Evolutionary conservation across 2,797 vertebrate species (phyloP), one percentile per base, ranked within the genome.

Genomic region (Sebastes diaconus): DNA sequence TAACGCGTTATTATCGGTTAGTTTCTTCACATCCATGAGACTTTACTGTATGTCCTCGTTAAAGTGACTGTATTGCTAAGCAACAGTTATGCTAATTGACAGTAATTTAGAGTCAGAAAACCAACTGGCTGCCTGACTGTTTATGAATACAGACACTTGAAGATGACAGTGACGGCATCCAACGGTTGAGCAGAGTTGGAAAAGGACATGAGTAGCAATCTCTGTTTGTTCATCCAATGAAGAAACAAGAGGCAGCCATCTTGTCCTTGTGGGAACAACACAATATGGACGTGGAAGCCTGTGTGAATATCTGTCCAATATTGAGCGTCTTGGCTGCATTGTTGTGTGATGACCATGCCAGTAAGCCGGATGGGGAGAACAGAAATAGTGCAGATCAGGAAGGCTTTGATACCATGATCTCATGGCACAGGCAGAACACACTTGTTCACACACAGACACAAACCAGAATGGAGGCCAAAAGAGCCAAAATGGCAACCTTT

Each of bases 341-440:
- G 24, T 67, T 65, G 54, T 34, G 61, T 3, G 71, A 63, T 20
- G 58, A 61, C 61, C 22, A 14, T 80, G 85, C 88, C 87, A 90
- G 73, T 25, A 77, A 85, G 69, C 71, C 69, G 39, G 75, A 83
- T n/a, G 52, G 79, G 64, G 80, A 42, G 22, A 65, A 76, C 86
- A 75, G 84, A 89, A 86, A 86, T 75, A 86, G 83, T 76, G 59
- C 73, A 67, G 83, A 87, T 86, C 73, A 85, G 75, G 42, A 69
- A 77, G 73, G 75, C 84, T 90, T 83, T 87, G 77, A 84, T 75
- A 87, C 20, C 16, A 84, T 81, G 78, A 84, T 87, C 84, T 82
- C 57, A 52, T n/a, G 66, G 63, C 60, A 82, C 76, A 50, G 14
- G 25, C 14, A 39, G 67, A 50, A 83, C 68, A 69, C 16, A 60